Evolutionary conservation across 1,140 invertebrate genomes (phyloP).

Genomic region (Mercenaria mercenaria): DNA sequence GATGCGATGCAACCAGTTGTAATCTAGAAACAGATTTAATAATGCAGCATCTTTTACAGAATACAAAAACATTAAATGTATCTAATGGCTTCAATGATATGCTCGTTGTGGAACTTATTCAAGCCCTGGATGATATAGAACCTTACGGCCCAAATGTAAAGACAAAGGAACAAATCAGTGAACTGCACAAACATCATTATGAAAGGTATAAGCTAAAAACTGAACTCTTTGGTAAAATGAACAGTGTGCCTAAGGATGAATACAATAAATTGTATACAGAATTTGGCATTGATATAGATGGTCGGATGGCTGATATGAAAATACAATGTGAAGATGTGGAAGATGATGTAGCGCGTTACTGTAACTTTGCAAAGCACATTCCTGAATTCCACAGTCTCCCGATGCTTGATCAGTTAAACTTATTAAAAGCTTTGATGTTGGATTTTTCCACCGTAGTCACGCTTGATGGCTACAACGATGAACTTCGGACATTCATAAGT

Average conservation of each 20-base stretch:
- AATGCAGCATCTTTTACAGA: too few relatives aligned
- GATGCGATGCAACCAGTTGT: neutral
- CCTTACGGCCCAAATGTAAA: conserved; percentile 32
- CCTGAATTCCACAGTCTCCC: conserved; percentile 39
- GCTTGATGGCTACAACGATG: conserved; percentile 14
- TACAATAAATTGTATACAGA: conserved; percentile 25
- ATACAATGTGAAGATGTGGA: neutral
- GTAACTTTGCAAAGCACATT: conserved; percentile 49
- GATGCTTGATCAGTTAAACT: neutral
- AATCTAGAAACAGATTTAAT: conserved; percentile 13
- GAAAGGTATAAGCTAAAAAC: conserved; percentile 16
- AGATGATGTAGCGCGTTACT: neutral
- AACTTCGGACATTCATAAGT: neutral
- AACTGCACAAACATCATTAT: neutral
- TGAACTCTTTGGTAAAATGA: conserved; percentile 32
- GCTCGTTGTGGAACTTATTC: neutral
- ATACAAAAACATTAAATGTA: neutral
- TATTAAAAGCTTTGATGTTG: conserved; percentile 2
- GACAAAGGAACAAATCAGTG: conserved; percentile 7
- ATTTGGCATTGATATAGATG: conserved; percentile 58
- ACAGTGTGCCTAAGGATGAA: conserved; percentile 39
- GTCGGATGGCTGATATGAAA: conserved; percentile 20
- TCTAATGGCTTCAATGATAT: neutral
- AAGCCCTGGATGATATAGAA: conserved; percentile 20
- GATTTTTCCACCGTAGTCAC: conserved; percentile 16